These are phyloP conservation scores for Platichthys flesus DNA, from an alignment of 2,113 vertebrate genomes.

Conservation along the genomic window DNA sequence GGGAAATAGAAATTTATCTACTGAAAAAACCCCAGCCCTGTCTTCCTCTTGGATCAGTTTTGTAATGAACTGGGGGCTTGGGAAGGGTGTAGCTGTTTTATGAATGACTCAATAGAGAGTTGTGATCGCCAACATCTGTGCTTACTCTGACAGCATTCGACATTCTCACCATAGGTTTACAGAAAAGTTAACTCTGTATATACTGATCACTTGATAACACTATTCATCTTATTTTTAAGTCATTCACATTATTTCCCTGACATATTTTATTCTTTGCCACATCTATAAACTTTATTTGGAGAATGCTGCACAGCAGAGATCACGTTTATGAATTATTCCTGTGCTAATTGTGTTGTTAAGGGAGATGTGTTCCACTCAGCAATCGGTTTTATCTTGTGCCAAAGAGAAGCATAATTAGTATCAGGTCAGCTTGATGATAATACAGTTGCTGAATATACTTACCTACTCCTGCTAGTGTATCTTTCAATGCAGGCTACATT, in stretches of 20 bases:
- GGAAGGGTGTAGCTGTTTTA: constrained; percentile 23
- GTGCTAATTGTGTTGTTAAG: no score
- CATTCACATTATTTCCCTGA: background rate
- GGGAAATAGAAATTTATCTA: background rate
- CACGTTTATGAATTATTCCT: no score
- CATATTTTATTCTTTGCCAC: background rate
- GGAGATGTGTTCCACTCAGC: background rate
- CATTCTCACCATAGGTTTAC: background rate
- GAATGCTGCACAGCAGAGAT: no score
- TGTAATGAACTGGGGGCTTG: constrained; percentile 10
- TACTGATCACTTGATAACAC: background rate
- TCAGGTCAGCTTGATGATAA: background rate
- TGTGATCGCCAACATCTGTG: constrained; percentile 14
- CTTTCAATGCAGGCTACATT: background rate
- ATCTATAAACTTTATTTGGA: no score
- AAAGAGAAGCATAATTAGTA: background rate
- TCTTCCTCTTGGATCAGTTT: constrained; percentile 14
- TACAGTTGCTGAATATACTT: background rate
- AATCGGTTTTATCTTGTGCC: background rate
- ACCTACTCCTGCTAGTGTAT: background rate
- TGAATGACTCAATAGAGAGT: constrained; percentile 23
- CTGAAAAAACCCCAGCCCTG: background rate
- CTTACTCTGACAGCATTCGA: background rate
- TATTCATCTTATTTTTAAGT: background rate
- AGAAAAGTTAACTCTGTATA: background rate